Percentiles rank a stretch among this genome's conserved stretches.
Conservation (phyloP, 2,888 invertebrate genomes). For the Xiphydria camelus region DNA sequence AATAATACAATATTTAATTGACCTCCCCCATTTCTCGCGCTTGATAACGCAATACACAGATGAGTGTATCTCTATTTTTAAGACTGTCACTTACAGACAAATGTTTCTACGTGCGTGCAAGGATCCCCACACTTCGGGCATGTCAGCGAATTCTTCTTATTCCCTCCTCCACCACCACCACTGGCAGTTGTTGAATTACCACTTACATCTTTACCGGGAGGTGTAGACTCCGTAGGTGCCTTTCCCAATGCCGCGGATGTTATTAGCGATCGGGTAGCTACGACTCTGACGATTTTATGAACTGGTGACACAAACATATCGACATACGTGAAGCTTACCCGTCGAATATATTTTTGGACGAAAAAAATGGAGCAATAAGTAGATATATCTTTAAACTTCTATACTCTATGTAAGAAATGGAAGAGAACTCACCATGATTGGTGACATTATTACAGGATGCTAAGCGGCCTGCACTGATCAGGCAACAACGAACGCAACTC, state of each 20-base stretch:
- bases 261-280: slow-evolving; percentile 43
- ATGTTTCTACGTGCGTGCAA: slow-evolving; percentile 96
- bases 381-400: not conserved
- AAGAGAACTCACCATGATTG: slow-evolving; percentile 48
- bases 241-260: slow-evolving; percentile 43
- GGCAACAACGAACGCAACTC: slow-evolving; percentile 55
- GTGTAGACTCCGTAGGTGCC: slow-evolving; percentile 48
- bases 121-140: slow-evolving; percentile 97
- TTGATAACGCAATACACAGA: not conserved
- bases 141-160: slow-evolving; percentile 78
- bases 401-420: too few species aligned
- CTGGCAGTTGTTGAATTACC: slow-evolving; percentile 24
- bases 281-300: slow-evolving; percentile 51
- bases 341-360: not conserved
- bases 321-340: not conserved
- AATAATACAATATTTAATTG: slow-evolving; percentile 4
- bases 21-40: not conserved
- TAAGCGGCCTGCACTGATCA: slow-evolving; percentile 50
- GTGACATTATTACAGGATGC: slow-evolving; percentile 49
- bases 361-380: not conserved
- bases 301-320: slow-evolving; percentile 30
- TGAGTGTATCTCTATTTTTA: not conserved
- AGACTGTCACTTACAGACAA: slow-evolving; percentile 72
- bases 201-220: slow-evolving; percentile 43
- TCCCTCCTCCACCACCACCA: slow-evolving; percentile 59